A percentile compares a stretch with the other conserved stretches of the same genome.
Evolutionary conservation across 2,797 vertebrate species (phyloP).

Genomic region (Numenius phaeopus): DNA sequence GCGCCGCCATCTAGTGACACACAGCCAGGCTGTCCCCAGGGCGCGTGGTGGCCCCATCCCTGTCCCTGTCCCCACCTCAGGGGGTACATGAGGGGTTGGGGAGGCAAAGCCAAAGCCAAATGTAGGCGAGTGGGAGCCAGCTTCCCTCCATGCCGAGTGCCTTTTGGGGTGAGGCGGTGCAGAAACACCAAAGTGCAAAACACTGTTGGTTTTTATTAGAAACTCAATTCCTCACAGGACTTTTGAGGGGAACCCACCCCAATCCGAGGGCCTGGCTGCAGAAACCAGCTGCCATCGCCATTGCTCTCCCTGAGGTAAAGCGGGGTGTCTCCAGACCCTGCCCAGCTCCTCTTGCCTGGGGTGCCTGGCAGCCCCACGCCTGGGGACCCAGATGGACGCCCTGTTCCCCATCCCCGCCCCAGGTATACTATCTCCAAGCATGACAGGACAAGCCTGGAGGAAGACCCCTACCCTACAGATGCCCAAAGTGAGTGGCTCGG

Average conservation of each 20-base stretch:
- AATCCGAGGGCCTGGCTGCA: neutral
- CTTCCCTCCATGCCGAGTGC: accelerated
- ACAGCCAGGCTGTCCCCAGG: neutral
- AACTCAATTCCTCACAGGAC: neutral
- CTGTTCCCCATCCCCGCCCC: too few relatives aligned
- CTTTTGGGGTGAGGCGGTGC: neutral
- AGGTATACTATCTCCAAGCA: too few relatives aligned
- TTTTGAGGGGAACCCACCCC: neutral
- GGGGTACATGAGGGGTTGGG: accelerated
- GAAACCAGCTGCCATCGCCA: neutral
- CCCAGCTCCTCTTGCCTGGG: accelerated
- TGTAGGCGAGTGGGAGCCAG: accelerated
- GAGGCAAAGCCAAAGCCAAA: neutral
- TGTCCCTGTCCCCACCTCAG: neutral
- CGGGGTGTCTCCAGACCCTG: neutral
- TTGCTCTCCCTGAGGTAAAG: neutral
- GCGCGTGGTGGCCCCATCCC: accelerated
- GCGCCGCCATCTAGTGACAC: constrained; percentile 49
- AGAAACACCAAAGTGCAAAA: accelerated
- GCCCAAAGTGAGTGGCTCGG: accelerated
- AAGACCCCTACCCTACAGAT: neutral
- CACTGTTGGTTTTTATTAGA: neutral
- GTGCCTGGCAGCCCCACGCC: accelerated
- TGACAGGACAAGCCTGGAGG: neutral
- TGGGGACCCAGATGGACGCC: accelerated